phyloP scores from a whole-genome alignment of 1,140 invertebrate genomes.

The Phenacoccus solenopsis region DNA sequence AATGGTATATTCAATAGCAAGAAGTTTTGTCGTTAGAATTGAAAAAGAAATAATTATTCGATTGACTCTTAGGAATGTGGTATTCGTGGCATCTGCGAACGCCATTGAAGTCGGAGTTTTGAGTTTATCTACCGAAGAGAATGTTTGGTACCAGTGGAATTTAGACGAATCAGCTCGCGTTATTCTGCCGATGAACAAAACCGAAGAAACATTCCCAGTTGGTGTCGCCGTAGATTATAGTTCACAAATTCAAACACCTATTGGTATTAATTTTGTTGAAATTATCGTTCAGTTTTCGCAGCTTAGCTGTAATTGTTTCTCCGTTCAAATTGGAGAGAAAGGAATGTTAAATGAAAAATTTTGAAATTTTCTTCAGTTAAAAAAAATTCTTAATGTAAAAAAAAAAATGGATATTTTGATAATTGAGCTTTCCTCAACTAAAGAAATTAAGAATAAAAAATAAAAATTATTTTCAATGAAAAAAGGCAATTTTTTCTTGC shows the following conservation, averaged over 20 bases:
- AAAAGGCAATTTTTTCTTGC: too few relatives aligned
- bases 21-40: constrained; percentile 28
- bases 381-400: too few relatives aligned
- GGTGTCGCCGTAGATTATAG: constrained; percentile 53
- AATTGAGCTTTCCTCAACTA: too few relatives aligned
- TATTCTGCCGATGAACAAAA: constrained; percentile 51
- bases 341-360: too few relatives aligned
- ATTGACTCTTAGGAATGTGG: constrained; percentile 49
- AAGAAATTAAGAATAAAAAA: too few relatives aligned
- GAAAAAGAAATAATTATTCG: constrained; percentile 24
- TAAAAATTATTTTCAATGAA: too few relatives aligned
- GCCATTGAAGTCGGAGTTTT: constrained; percentile 60
- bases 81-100: constrained; percentile 60
- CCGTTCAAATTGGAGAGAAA: too few relatives aligned
- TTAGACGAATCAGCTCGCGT: constrained; percentile 58
- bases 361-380: too few relatives aligned
- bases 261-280: neutral
- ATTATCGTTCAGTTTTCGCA: neutral
- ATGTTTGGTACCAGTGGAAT: constrained; percentile 57
- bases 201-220: constrained; percentile 53
- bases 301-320: neutral
- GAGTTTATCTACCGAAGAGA: constrained; percentile 38
- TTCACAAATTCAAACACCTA: constrained; percentile 28
- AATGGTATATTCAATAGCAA: constrained; percentile 43
- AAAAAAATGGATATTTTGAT: too few relatives aligned